phyloP scores from a whole-genome alignment of 2,888 invertebrate species.

The Cryptus armator region DNA sequence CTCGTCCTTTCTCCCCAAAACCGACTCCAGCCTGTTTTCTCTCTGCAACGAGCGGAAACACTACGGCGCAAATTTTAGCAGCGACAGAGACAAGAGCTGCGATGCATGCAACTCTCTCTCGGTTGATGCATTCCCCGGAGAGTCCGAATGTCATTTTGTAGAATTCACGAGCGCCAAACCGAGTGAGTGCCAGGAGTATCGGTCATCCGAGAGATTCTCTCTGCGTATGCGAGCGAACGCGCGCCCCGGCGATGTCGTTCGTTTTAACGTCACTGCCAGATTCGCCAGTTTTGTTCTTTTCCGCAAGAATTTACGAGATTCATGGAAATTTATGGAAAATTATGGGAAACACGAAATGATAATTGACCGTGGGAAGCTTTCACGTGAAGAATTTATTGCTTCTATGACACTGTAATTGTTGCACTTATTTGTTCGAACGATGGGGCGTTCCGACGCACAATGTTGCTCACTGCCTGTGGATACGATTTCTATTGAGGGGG shows the following conservation, averaged over 20 bases:
- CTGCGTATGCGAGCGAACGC: neutral
- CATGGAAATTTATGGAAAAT: constrained; percentile 6
- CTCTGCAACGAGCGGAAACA: no score
- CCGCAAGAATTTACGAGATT: neutral
- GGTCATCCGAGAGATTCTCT: constrained; percentile 10
- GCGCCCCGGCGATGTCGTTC: neutral
- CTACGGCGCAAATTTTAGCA: neutral
- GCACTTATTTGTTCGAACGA: no score
- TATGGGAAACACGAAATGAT: no score
- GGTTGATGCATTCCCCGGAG: neutral
- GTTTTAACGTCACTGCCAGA: constrained; percentile 1
- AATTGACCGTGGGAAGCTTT: no score
- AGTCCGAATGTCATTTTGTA: constrained; percentile 15
- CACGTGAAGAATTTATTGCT: no score
- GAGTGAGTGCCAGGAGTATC: neutral
- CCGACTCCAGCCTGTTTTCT: no score
- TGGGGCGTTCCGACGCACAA: no score
- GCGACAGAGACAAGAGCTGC: neutral
- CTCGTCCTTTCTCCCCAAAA: no score
- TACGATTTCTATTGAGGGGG: no score
- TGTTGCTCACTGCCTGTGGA: no score
- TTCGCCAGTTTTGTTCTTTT: neutral
- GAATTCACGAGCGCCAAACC: constrained; percentile 10
- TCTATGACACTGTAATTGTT: no score
- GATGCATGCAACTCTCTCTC: neutral